Conservation (phyloP, 2,888 invertebrate genomes). For the Dorcus parallelipipedus region DNA sequence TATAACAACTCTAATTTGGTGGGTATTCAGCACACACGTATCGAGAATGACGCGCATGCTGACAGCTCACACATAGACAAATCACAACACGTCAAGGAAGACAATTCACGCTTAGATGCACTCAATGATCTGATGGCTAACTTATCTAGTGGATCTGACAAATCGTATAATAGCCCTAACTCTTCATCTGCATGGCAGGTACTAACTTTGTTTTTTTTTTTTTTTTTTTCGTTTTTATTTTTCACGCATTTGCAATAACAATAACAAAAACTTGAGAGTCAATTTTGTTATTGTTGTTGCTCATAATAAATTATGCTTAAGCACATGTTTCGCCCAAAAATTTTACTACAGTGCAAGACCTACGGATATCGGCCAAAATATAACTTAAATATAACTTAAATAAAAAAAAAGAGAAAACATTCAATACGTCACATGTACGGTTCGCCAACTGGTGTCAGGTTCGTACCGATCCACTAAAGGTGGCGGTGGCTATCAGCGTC, state of each 20-base stretch:
- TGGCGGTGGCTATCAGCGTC: too few relatives aligned
- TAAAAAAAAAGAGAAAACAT: too few relatives aligned
- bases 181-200: constrained; percentile 53
- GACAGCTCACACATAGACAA: constrained; percentile 25
- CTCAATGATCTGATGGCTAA: constrained; percentile 50
- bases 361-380: too few relatives aligned
- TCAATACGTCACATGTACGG: too few relatives aligned
- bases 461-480: too few relatives aligned
- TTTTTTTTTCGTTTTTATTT: constrained; percentile 15
- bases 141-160: constrained; percentile 47
- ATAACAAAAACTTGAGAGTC: not conserved
- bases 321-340: too few relatives aligned
- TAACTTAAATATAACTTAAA: too few relatives aligned
- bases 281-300: too few relatives aligned
- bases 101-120: constrained; percentile 43
- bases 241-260: not conserved
- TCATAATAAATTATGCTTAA: too few relatives aligned
- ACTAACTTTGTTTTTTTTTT: constrained; percentile 34
- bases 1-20: constrained; percentile 33
- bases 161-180: constrained; percentile 46
- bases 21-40: constrained; percentile 43
- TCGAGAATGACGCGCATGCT: constrained; percentile 27
- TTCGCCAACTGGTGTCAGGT: too few relatives aligned
- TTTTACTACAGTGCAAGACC: too few relatives aligned
- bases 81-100: constrained; percentile 25